Percentiles rank a stretch among this genome's conserved stretches.
Conservation (phyloP, 2,113 vertebrate species). For the Burhinus oedicnemus region DNA sequence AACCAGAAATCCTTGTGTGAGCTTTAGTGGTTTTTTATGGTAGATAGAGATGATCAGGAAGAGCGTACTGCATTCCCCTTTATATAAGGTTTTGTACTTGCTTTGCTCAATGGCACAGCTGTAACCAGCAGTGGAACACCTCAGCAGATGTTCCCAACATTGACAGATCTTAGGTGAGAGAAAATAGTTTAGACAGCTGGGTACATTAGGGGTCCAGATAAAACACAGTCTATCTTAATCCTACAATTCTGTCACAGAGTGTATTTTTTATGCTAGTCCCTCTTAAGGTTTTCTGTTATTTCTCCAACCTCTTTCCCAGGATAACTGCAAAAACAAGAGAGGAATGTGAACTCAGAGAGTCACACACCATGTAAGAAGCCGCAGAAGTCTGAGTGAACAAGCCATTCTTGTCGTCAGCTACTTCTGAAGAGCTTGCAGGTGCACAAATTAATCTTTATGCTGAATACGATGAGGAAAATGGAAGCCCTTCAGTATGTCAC, state of each 20-base stretch:
- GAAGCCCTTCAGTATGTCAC: slow-evolving; percentile 3
- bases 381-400: not conserved
- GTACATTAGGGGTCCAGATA: not conserved
- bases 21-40: not conserved
- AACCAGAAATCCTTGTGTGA: not conserved
- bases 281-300: not conserved
- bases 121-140: not conserved
- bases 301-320: not conserved
- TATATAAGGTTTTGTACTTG: not conserved
- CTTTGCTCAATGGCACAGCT: not conserved
- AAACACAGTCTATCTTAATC: not conserved
- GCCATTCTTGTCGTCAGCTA: not conserved
- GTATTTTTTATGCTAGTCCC: not conserved
- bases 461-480: not conserved
- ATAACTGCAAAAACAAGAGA: not conserved
- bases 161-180: not conserved
- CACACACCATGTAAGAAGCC: not conserved
- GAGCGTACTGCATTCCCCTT: not conserved
- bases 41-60: not conserved
- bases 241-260: not conserved
- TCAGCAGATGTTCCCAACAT: not conserved
- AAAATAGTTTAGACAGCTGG: not conserved
- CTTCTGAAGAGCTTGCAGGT: slow-evolving; percentile 48
- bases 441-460: not conserved
- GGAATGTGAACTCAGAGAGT: not conserved